Percentiles rank a stretch among this genome's conserved stretches.
These are phyloP conservation scores for Autographa pulchrina DNA, from an alignment of 2,888 invertebrate species.

Conservation along the genomic window DNA sequence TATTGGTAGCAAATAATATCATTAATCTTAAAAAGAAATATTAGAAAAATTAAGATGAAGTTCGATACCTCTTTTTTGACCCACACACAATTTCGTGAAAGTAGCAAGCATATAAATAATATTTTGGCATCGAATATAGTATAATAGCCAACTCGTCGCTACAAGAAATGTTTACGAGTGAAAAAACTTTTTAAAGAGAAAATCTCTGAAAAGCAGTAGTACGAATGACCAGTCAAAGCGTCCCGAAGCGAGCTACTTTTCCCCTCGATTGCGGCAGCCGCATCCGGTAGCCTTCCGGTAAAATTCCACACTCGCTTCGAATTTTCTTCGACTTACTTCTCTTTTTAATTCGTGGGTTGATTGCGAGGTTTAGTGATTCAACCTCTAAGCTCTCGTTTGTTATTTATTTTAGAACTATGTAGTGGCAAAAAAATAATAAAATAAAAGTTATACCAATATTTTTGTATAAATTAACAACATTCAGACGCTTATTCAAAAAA, in stretches of 20 bases:
- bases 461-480: no score
- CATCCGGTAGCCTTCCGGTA: slow-evolving; percentile 75
- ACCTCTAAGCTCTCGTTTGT: slow-evolving; percentile 38
- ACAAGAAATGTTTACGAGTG: slow-evolving; percentile 56
- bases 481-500: not conserved
- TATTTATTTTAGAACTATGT: slow-evolving; percentile 24
- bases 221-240: slow-evolving; percentile 81
- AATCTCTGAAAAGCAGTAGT: slow-evolving; percentile 60
- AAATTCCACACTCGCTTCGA: slow-evolving; percentile 72
- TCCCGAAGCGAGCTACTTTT: slow-evolving; percentile 76
- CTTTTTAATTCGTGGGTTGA: slow-evolving; percentile 66
- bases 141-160: slow-evolving; percentile 43
- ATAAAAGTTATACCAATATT: no score
- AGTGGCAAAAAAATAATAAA: not conserved
- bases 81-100: not conserved
- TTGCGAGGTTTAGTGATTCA: slow-evolving; percentile 56
- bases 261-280: slow-evolving; percentile 78
- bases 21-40: no score
- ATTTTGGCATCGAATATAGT: slow-evolving; percentile 11
- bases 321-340: slow-evolving; percentile 66
- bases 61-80: not conserved
- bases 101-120: not conserved
- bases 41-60: no score
- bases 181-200: slow-evolving; percentile 62
- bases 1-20: no score